Conservation (phyloP, 2,113 vertebrate genomes). For the Piprites chloris region DNA sequence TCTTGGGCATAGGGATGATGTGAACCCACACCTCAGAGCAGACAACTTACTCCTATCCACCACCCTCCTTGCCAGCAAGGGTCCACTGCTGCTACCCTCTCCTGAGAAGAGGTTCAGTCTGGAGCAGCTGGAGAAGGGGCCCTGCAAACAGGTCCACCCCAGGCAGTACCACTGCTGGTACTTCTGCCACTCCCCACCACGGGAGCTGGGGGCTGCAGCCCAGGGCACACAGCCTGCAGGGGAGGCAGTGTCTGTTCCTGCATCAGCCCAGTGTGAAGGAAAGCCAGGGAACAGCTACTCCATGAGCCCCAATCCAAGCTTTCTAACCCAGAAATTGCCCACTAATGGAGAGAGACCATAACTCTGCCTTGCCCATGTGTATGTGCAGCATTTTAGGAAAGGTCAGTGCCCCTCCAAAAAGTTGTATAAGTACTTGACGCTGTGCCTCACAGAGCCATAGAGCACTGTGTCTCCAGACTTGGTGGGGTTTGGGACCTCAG, state of each 20-base stretch:
- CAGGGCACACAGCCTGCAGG: neutral
- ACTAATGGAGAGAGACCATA: neutral
- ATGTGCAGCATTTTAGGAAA: neutral
- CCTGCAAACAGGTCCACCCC: accelerated
- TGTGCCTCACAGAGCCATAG: neutral
- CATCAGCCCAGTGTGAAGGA: neutral
- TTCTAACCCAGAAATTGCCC: neutral
- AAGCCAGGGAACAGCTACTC: neutral
- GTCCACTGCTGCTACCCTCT: neutral
- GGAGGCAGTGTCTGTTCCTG: accelerated
- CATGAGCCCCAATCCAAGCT: accelerated
- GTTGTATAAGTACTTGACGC: neutral
- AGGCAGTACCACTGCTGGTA: neutral
- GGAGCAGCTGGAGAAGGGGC: neutral
- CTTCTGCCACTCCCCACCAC: accelerated
- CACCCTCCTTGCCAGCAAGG: neutral
- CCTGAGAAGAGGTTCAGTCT: accelerated
- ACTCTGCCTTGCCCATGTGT: neutral
- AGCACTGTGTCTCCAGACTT: neutral
- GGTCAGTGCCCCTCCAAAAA: neutral
- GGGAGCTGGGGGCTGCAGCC: neutral
- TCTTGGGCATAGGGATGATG: neutral
- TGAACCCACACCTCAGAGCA: neutral
- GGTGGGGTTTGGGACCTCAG: neutral
- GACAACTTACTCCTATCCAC: neutral